phyloP scores from a whole-genome alignment of 2,888 invertebrate genomes.

The Strigamia transsilvanica region DNA sequence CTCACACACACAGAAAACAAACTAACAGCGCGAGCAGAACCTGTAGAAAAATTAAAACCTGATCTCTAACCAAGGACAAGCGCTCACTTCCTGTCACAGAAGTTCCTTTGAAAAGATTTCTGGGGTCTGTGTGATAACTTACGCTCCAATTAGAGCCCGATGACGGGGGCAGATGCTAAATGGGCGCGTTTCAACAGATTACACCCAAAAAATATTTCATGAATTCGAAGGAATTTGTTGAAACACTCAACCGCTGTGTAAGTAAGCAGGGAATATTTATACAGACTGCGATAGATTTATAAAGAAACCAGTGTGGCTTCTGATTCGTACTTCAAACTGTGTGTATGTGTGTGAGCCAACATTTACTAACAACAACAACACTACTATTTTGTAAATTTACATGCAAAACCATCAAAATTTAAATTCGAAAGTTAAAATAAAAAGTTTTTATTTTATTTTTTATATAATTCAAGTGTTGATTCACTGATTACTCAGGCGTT shows the following conservation, averaged over 20 bases:
- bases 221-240: slow-evolving; percentile 22
- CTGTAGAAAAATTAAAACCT: slow-evolving; percentile 26
- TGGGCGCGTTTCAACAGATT: slow-evolving; percentile 39
- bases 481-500: too few species aligned
- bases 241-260: slow-evolving; percentile 22
- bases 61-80: slow-evolving; percentile 24
- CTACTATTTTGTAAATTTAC: too few species aligned
- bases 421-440: too few species aligned
- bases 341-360: too few species aligned
- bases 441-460: too few species aligned
- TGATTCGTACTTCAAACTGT: background rate
- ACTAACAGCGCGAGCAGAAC: background rate
- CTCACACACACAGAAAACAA: slow-evolving; percentile 1
- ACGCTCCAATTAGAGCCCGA: slow-evolving; percentile 36
- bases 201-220: background rate
- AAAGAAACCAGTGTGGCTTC: slow-evolving; percentile 2
- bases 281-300: background rate
- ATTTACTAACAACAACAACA: too few species aligned
- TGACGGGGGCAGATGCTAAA: slow-evolving; percentile 46
- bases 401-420: too few species aligned
- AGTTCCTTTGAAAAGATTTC: slow-evolving; percentile 46
- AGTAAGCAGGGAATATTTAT: background rate
- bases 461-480: too few species aligned
- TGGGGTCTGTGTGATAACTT: slow-evolving; percentile 44
- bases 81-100: slow-evolving; percentile 29